Conservation (phyloP, 2,113 vertebrate species). For the Apaloderma vittatum region DNA sequence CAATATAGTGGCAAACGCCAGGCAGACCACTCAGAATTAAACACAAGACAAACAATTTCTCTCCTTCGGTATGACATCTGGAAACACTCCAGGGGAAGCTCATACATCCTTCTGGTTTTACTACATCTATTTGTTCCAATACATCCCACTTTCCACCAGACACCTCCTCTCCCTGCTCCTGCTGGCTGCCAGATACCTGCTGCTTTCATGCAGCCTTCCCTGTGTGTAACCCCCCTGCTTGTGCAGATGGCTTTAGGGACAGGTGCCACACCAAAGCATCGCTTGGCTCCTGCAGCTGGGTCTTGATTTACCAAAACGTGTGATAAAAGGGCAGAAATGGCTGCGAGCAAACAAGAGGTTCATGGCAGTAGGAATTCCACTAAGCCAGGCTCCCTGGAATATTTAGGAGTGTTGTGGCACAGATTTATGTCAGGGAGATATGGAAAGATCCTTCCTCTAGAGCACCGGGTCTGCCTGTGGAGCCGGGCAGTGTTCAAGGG, state of each 20-base stretch:
- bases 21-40: constrained; percentile 29
- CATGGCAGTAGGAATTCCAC: not conserved
- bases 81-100: constrained; percentile 31
- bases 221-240: not conserved
- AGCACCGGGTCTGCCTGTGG: not conserved
- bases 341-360: not conserved
- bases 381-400: not conserved
- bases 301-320: not conserved
- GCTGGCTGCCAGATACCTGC: not conserved
- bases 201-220: not conserved
- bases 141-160: not conserved
- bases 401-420: not conserved
- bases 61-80: constrained; percentile 29
- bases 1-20: constrained; percentile 33
- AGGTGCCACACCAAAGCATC: not conserved
- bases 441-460: not conserved
- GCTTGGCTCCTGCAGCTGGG: not conserved
- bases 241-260: not conserved
- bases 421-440: not conserved
- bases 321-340: not conserved
- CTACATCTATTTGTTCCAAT: not conserved
- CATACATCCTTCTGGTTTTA: not conserved
- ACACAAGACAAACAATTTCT: constrained; percentile 1
- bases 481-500: not conserved
- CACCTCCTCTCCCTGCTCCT: not conserved